Conservation (phyloP, 2,113 vertebrate genomes). For the Hyaena hyaena region DNA sequence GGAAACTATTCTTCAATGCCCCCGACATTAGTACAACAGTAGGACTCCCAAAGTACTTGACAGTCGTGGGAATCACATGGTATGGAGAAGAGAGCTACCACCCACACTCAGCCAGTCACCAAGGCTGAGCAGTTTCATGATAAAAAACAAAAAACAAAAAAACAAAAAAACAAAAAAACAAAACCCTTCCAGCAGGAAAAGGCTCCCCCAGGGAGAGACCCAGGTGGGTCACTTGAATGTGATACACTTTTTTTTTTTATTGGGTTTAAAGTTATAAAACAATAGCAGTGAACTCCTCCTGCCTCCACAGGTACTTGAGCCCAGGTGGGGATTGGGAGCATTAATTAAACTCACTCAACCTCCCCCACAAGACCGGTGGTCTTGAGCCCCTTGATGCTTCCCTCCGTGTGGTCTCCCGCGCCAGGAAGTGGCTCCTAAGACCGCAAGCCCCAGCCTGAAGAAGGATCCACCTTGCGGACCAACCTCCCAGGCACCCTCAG, state of each 20-base stretch:
- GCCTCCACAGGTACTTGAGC: not conserved
- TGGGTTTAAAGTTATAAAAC: constrained; percentile 46
- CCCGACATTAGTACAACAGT: not conserved
- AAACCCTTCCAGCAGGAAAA: not conserved
- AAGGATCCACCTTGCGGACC: not conserved
- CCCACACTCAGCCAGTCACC: not conserved
- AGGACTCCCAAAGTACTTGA: not conserved
- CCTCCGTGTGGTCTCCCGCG: not conserved
- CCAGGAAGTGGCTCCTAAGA: not conserved
- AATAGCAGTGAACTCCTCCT: not conserved
- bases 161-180: not conserved
- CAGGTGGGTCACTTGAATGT: constrained; percentile 6
- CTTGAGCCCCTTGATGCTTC: not conserved
- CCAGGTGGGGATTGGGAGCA: not conserved
- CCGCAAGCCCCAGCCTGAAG: not conserved
- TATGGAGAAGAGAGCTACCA: not conserved
- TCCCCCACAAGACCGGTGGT: not conserved
- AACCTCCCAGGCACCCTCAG: not conserved
- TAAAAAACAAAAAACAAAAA: not conserved
- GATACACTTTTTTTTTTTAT: constrained; percentile 3
- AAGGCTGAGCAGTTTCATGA: constrained; percentile 9
- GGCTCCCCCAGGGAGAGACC: not conserved
- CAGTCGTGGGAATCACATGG: not conserved
- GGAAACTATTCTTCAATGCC: not conserved
- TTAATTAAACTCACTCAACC: constrained; percentile 21